Evolutionary conservation across 2,797 vertebrate genomes (phyloP).

Genomic region (Scyliorhinus canicula): DNA sequence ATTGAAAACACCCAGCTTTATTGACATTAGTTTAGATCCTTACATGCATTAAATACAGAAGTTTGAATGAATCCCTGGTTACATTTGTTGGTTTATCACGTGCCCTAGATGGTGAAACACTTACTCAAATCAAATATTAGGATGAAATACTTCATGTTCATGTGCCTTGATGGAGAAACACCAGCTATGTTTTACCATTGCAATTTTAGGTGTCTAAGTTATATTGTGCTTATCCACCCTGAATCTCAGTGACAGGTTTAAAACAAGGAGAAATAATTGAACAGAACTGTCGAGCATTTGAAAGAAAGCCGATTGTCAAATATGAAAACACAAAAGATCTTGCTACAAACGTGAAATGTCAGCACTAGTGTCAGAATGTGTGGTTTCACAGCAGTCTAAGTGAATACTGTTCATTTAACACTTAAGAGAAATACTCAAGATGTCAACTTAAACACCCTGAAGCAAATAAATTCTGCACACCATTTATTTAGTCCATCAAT

Average conservation of each 20-base stretch:
- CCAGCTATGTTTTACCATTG: neutral
- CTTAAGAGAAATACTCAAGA: neutral
- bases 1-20: neutral
- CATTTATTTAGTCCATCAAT: conserved; percentile 21
- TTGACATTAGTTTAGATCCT: neutral
- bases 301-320: conserved; percentile 5
- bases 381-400: neutral
- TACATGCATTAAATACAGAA: neutral
- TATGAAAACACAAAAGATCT: neutral
- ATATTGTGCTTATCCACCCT: neutral
- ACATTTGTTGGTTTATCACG: neutral
- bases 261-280: conserved; percentile 19
- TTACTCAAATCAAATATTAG: neutral
- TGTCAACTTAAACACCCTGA: conserved; percentile 25
- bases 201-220: neutral
- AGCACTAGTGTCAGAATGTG: neutral
- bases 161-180: neutral
- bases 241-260: conserved; percentile 13
- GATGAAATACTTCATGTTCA: neutral
- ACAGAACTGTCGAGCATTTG: neutral
- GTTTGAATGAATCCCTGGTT: neutral
- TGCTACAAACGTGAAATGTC: neutral
- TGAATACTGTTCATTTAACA: conserved; percentile 22
- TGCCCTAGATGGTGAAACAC: neutral
- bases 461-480: conserved; percentile 4